Percentiles rank a stretch among this genome's conserved stretches.
These are phyloP conservation scores for Macrotrachela quadricornifera DNA, from an alignment of 1,140 invertebrate genomes.

Conservation along the genomic window DNA sequence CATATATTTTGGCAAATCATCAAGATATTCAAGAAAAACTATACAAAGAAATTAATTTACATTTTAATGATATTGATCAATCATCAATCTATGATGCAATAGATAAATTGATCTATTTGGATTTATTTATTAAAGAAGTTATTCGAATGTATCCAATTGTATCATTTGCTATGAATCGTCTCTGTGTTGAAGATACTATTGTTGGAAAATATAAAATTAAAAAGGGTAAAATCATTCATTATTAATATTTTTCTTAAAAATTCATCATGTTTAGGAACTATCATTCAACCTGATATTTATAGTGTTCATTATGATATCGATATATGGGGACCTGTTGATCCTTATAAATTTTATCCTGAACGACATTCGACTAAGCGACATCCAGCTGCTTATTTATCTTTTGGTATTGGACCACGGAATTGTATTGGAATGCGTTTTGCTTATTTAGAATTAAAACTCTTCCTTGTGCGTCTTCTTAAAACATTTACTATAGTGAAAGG, in stretches of 20 bases:
- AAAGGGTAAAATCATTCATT: too few relatives aligned
- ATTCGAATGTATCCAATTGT: constrained; percentile 18
- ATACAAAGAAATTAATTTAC: too few relatives aligned
- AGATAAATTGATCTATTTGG: constrained; percentile 17
- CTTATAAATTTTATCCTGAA: constrained; percentile 14
- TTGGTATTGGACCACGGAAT: constrained; percentile 25
- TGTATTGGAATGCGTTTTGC: constrained; percentile 14
- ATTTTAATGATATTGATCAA: too few relatives aligned
- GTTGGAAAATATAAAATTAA: too few relatives aligned
- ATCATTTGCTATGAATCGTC: too few relatives aligned
- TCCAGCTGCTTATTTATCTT: constrained; percentile 20
- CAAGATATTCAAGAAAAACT: too few relatives aligned
- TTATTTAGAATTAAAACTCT: too few relatives aligned
- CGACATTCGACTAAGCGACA: constrained; percentile 2
- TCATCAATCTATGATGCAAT: constrained; percentile 13
- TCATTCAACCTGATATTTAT: constrained; percentile 21
- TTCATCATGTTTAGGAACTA: constrained; percentile 16
- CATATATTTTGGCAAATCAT: too few relatives aligned
- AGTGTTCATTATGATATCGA: constrained; percentile 19
- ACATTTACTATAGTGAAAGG: too few relatives aligned
- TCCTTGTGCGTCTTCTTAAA: too few relatives aligned
- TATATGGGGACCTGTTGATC: constrained; percentile 18
- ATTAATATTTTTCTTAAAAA: too few relatives aligned
- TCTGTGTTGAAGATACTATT: too few relatives aligned
- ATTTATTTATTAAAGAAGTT: constrained; percentile 21